Conservation (phyloP, 2,888 invertebrate genomes). For the Microctonus aethiopoides region DNA sequence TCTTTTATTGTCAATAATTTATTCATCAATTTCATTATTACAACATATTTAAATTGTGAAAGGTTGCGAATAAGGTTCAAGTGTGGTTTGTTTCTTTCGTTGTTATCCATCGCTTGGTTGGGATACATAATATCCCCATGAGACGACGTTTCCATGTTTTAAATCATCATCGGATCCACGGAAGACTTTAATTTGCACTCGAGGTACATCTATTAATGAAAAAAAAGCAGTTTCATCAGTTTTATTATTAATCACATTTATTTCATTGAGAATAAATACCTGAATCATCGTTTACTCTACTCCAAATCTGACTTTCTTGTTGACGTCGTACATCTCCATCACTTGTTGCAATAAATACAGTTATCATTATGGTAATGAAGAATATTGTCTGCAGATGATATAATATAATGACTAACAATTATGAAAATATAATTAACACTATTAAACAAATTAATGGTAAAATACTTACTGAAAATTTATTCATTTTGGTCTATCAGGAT, state of each 20-base stretch:
- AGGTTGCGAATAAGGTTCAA: too few relatives aligned
- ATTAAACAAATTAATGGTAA: not conserved
- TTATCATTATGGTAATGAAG: not conserved
- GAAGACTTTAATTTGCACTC: constrained; percentile 62
- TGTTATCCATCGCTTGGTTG: constrained; percentile 49
- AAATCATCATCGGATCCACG: constrained; percentile 56
- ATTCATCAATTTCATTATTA: too few relatives aligned
- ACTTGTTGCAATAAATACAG: not conserved
- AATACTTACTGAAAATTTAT: not conserved
- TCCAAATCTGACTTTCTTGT: not conserved
- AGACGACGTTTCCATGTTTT: constrained; percentile 55
- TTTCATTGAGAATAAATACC: not conserved
- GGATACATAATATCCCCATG: constrained; percentile 64
- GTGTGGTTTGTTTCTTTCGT: too few relatives aligned
- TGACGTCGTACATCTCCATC: not conserved
- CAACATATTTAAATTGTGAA: too few relatives aligned
- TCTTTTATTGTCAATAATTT: too few relatives aligned
- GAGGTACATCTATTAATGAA: constrained; percentile 49
- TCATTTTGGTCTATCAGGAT: not conserved
- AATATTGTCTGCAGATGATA: not conserved
- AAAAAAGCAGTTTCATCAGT: too few relatives aligned
- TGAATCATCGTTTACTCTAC: not conserved
- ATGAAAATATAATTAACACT: not conserved
- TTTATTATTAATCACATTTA: not conserved
- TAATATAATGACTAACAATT: not conserved